phyloP scores from a whole-genome alignment of 2,797 vertebrate species.

The Lateolabrax maculatus region DNA sequence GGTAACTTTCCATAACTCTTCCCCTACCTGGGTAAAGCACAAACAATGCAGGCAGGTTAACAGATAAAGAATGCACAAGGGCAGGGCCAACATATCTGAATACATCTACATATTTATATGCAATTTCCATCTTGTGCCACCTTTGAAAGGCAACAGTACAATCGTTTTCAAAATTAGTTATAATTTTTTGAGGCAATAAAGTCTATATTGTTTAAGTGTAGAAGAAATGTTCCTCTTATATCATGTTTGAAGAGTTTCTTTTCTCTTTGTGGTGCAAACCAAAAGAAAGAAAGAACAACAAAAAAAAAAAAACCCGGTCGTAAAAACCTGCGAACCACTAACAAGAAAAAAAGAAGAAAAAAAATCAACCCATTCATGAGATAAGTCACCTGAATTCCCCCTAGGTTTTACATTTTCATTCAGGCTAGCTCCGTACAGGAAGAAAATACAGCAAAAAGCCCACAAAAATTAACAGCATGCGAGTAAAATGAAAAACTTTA shows the following conservation, averaged over 20 bases:
- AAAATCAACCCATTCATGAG: background rate
- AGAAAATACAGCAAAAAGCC: background rate
- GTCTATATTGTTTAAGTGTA: background rate
- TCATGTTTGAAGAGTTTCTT: background rate
- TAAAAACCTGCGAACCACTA: background rate
- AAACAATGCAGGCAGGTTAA: background rate
- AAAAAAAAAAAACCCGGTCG: no score
- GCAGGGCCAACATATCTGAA: background rate
- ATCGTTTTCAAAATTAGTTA: background rate
- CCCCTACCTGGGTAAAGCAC: background rate
- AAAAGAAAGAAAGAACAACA: no score
- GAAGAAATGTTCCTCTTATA: background rate
- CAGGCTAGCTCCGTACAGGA: no score
- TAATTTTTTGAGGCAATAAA: background rate
- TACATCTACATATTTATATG: background rate
- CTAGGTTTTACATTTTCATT: background rate
- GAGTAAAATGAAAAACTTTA: background rate
- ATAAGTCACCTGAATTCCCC: background rate
- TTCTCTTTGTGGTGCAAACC: background rate
- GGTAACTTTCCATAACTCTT: slow-evolving; percentile 37
- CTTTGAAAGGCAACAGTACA: background rate
- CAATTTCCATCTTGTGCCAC: background rate
- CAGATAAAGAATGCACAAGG: background rate
- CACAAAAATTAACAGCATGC: background rate
- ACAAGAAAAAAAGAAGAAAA: background rate